phyloP scores from a whole-genome alignment of 2,888 invertebrate genomes.

The Empis stercorea region DNA sequence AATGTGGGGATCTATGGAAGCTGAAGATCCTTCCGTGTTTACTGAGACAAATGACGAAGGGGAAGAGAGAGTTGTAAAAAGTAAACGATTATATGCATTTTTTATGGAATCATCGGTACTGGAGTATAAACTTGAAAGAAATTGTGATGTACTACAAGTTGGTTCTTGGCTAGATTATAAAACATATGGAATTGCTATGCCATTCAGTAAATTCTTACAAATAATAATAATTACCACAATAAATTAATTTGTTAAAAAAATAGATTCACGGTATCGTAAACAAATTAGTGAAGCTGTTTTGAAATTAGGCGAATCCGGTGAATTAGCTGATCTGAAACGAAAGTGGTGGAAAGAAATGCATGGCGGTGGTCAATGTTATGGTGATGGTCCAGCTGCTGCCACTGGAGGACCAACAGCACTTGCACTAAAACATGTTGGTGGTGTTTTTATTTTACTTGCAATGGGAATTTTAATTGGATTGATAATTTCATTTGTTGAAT shows the following conservation, averaged over 20 bases:
- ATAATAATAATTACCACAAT: neutral
- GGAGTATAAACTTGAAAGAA: constrained; percentile 77
- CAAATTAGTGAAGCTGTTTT: constrained; percentile 78
- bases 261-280: constrained; percentile 66
- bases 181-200: constrained; percentile 89
- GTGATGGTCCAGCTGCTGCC: constrained; percentile 14
- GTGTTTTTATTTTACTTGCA: constrained; percentile 76
- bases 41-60: constrained; percentile 62
- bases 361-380: constrained; percentile 28
- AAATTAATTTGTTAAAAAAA: neutral
- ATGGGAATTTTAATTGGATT: constrained; percentile 59
- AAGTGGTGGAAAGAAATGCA: constrained; percentile 83
- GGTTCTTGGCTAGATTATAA: constrained; percentile 77
- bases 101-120: constrained; percentile 93
- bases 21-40: constrained; percentile 70
- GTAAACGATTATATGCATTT: constrained; percentile 76
- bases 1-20: constrained; percentile 90
- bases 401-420: constrained; percentile 26
- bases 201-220: constrained; percentile 55
- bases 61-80: constrained; percentile 66
- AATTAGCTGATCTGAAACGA: constrained; percentile 63
- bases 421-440: constrained; percentile 61
- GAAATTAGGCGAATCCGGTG: constrained; percentile 80
- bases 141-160: constrained; percentile 74
- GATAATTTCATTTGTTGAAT: constrained; percentile 66